Evolutionary conservation across 2,888 invertebrate species (phyloP).

Genomic region (Flexamia atlantica): DNA sequence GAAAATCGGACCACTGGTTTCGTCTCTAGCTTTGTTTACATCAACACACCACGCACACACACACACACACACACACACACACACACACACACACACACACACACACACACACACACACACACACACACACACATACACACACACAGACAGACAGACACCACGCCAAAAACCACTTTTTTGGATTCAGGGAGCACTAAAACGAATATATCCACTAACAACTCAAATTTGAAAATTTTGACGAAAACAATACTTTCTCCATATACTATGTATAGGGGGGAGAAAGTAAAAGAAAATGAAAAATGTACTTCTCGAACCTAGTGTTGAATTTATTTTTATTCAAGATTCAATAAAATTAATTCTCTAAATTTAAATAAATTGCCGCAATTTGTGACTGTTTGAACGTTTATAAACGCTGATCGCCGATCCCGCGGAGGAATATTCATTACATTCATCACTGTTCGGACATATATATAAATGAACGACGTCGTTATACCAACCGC

Average conservation of each 20-base stretch:
- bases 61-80: background rate
- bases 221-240: background rate
- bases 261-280: conserved; percentile 5
- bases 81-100: background rate
- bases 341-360: too few species aligned
- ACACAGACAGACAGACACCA: background rate
- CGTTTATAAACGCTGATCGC: too few species aligned
- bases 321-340: too few species aligned
- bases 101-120: conserved; percentile 35
- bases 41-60: conserved; percentile 24
- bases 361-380: too few species aligned
- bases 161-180: background rate
- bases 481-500: too few species aligned
- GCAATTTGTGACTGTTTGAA: too few species aligned
- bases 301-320: too few species aligned
- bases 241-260: conserved; percentile 9
- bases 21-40: background rate
- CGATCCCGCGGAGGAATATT: too few species aligned
- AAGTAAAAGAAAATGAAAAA: too few species aligned
- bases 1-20: background rate
- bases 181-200: background rate
- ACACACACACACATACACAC: background rate
- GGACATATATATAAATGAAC: too few species aligned
- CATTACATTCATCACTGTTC: too few species aligned
- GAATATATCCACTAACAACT: background rate